Base-by-base conservation (phyloP, 2,888 invertebrate species). In the Cephus rjabovi region DNA sequence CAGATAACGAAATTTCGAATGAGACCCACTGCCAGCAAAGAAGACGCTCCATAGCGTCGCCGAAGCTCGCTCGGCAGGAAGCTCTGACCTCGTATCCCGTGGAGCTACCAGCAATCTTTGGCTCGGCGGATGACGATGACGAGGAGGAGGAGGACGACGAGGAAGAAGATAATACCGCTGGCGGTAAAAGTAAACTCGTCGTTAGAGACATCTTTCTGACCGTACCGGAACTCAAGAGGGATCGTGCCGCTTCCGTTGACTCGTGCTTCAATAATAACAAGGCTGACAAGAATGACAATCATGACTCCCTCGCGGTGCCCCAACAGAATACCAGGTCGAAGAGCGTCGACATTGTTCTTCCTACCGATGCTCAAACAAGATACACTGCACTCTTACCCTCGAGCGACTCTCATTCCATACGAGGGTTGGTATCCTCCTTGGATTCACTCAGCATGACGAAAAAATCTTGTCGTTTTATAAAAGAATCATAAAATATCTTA, bases 161-260 rank as follows among this genome's bases (percentile, higher is more conserved):
- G 30, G 83, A 80, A 6, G 80, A 79, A 68, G 73, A 73, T 75
- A 35, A 75, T 31, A 12, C 76, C 74, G 31, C 71, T 12, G 71
- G 34, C 12, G 71, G 23, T 34, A 85, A 85, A 34, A 80, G 81
- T 34, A 86, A 84, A 69, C 86, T 92, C 80, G 91, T 94, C 75
- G 95, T 96, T 11, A 94, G 95, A 80, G 96, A 96, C 86, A 95
- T 96, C 82, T 96, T 95, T 89, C 92, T 96, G 73, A 94, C 96
- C 79, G 97, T 97, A 80, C 97, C 97, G 70, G 96, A 97, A 87
- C 91, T 97, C 83, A 96, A 95, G 89, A 94, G 97, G 35, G 97
- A 97, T 89, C 94, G 97, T 31, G 97, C 97, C 31, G 97, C 97
- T 56, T 97, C 97, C 0, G 97, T 97, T 2, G 97, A 97, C 90